These are phyloP conservation scores for Fulmarus glacialis DNA, from an alignment of 2,113 vertebrate genomes.

Conservation along the genomic window DNA sequence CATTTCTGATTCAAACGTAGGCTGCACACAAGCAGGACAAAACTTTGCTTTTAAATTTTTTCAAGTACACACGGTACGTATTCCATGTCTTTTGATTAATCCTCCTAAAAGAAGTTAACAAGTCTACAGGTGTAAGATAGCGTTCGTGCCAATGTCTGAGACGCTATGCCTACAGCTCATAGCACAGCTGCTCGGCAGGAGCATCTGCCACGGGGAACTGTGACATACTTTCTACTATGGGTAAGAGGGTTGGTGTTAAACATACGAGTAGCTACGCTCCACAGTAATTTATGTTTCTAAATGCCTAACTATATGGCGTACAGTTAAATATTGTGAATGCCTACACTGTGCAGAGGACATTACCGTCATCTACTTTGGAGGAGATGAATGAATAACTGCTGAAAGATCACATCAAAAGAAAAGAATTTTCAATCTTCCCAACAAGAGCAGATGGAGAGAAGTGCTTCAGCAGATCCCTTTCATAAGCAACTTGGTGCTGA, in stretches of 20 bases:
- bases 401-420: background rate
- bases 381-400: background rate
- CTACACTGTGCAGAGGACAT: background rate
- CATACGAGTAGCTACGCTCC: fast-evolving
- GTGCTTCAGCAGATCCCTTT: background rate
- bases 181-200: background rate
- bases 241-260: background rate
- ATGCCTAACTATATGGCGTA: fast-evolving
- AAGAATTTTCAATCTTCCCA: background rate
- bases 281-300: background rate
- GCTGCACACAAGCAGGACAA: background rate
- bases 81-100: background rate
- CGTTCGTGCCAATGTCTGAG: fast-evolving
- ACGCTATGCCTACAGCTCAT: background rate
- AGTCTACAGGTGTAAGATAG: background rate
- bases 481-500: background rate
- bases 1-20: background rate
- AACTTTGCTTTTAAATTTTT: background rate
- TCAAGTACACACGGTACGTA: background rate
- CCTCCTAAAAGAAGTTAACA: background rate
- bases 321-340: background rate
- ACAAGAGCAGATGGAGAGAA: background rate
- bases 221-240: fast-evolving
- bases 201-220: fast-evolving
- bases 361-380: background rate